A percentile compares a stretch with the other conserved stretches of the same genome.
Evolutionary conservation across 2,113 vertebrate genomes (phyloP).

Genomic region (Laticauda colubrina): DNA sequence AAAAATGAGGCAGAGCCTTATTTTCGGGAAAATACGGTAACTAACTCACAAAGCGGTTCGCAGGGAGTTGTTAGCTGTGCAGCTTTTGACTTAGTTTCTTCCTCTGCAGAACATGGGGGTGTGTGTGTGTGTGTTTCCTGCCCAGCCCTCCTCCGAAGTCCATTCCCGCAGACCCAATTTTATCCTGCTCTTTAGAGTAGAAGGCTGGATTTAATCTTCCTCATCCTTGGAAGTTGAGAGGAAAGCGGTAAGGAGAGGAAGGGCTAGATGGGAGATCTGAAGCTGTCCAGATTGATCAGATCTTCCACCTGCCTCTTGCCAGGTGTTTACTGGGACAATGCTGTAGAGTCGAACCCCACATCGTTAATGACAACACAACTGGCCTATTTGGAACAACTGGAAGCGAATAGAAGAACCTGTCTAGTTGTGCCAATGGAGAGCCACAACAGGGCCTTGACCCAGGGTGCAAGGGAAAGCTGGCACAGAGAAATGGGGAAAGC

Average conservation of each 20-base stretch:
- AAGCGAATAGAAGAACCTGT: too few relatives aligned
- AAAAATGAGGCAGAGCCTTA: too few relatives aligned
- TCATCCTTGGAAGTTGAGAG: not conserved
- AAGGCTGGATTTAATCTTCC: too few relatives aligned
- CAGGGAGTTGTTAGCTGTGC: too few relatives aligned
- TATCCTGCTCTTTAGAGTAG: not conserved
- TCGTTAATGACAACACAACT: too few relatives aligned
- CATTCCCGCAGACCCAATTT: not conserved
- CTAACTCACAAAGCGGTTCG: conserved; percentile 37
- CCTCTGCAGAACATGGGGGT: too few relatives aligned
- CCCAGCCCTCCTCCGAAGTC: not conserved
- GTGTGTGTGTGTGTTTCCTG: fast-evolving
- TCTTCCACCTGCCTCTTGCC: not conserved
- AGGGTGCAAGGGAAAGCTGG: not conserved
- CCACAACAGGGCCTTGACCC: too few relatives aligned
- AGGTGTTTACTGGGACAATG: not conserved
- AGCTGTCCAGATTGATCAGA: not conserved
- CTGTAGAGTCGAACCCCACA: too few relatives aligned
- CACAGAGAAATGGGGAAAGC: not conserved
- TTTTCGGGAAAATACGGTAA: not conserved
- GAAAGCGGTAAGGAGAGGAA: not conserved
- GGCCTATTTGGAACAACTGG: not conserved
- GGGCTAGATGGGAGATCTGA: not conserved
- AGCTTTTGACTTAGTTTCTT: fast-evolving
- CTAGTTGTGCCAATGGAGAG: too few relatives aligned